phyloP scores from a whole-genome alignment of 30 jellyfish, hydroid and myxozoan species.

The Chrysaora quinquecirrha region DNA sequence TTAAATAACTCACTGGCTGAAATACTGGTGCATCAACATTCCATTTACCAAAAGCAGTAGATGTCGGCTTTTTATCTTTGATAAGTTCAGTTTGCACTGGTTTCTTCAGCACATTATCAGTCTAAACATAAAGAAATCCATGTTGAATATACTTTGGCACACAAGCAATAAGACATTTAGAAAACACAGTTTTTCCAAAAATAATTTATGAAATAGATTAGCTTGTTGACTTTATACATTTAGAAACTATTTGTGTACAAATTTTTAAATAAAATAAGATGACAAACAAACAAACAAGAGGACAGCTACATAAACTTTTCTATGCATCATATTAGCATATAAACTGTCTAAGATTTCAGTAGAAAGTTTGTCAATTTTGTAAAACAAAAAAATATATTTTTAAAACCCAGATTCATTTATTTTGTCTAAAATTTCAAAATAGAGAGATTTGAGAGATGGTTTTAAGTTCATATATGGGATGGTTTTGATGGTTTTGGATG shows the following conservation, averaged over 20 bases:
- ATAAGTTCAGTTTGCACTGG: neutral
- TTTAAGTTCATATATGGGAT: too few species aligned
- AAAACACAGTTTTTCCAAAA: too few species aligned
- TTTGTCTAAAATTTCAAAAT: neutral
- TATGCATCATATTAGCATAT: too few species aligned
- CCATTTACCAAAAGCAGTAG: constrained; percentile 29
- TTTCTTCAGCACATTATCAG: constrained; percentile 22
- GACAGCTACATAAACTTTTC: too few species aligned
- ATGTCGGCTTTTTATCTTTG: neutral
- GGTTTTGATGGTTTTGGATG: too few species aligned
- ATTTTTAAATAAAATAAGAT: too few species aligned
- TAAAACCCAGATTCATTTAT: neutral
- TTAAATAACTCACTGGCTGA: constrained; percentile 53
- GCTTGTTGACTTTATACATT: too few species aligned
- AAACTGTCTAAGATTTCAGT: too few species aligned
- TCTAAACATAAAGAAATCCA: neutral
- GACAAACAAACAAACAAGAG: too few species aligned
- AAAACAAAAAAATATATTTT: neutral
- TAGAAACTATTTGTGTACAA: too few species aligned
- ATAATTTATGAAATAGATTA: too few species aligned
- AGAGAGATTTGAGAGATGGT: neutral
- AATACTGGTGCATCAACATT: constrained; percentile 70
- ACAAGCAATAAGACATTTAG: too few species aligned
- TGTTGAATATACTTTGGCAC: neutral
- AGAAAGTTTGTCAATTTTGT: neutral